These are phyloP conservation scores for Clusia tigrina DNA, from an alignment of 2,888 invertebrate genomes.

Conservation along the genomic window DNA sequence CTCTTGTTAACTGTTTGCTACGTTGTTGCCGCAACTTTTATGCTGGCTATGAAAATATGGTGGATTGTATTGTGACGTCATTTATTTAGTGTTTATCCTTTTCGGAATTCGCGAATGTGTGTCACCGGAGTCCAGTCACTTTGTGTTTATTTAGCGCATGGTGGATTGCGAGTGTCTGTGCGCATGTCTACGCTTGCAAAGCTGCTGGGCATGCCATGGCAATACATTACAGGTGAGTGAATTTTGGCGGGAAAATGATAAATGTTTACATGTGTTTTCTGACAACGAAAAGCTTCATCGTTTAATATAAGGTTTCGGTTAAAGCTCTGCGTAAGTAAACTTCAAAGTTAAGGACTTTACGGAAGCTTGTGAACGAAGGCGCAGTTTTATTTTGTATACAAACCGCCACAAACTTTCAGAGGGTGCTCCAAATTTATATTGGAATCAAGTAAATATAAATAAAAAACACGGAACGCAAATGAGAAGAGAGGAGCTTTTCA, in stretches of 20 bases:
- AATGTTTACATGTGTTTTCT: too few relatives aligned
- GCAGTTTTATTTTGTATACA: background rate
- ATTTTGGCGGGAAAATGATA: background rate
- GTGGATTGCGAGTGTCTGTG: slow-evolving; percentile 36
- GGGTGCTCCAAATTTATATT: background rate
- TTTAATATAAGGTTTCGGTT: background rate
- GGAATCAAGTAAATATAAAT: background rate
- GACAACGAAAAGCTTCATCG: too few relatives aligned
- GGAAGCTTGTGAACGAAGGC: background rate
- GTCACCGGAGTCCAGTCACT: slow-evolving; percentile 17
- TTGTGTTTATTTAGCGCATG: slow-evolving; percentile 34
- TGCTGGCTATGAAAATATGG: slow-evolving; percentile 23
- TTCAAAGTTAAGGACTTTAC: background rate
- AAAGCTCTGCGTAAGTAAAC: background rate
- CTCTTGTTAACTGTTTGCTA: slow-evolving; percentile 37
- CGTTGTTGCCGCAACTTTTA: slow-evolving; percentile 27
- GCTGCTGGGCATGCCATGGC: background rate
- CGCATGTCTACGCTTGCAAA: slow-evolving; percentile 35
- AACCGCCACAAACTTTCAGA: background rate
- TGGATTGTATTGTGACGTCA: slow-evolving; percentile 41
- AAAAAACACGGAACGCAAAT: background rate
- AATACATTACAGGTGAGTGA: background rate
- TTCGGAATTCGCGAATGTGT: slow-evolving; percentile 9
- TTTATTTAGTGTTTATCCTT: slow-evolving; percentile 15
- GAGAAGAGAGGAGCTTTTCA: too few relatives aligned